Evolutionary conservation across 2,113 vertebrate genomes (phyloP).

Genomic region (Rhineura floridana): DNA sequence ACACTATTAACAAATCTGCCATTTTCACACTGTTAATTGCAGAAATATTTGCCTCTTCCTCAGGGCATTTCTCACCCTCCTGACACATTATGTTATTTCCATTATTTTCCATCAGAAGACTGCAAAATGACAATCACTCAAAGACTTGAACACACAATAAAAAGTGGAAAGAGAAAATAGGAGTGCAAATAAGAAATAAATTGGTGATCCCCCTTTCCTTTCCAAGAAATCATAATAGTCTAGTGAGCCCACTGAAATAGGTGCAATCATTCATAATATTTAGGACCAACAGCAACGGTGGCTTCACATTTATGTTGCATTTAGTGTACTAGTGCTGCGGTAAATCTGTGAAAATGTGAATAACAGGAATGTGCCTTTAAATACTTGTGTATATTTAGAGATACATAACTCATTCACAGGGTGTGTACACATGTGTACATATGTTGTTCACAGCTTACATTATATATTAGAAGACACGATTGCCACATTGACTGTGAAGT

Average conservation of each 20-base stretch:
- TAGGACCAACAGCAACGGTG: not conserved
- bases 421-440: not conserved
- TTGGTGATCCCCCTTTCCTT: not conserved
- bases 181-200: too few species aligned
- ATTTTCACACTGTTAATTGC: slow-evolving; percentile 64
- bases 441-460: not conserved
- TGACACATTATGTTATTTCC: slow-evolving; percentile 40
- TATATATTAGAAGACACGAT: not conserved
- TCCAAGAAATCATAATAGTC: not conserved
- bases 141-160: not conserved
- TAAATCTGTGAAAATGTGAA: not conserved
- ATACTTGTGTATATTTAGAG: too few species aligned
- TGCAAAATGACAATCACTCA: slow-evolving; percentile 18
- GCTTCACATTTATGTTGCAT: too few species aligned
- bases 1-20: slow-evolving; percentile 52
- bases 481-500: not conserved
- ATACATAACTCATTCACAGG: not conserved
- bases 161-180: too few species aligned
- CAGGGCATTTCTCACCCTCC: slow-evolving; percentile 52
- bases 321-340: not conserved
- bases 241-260: not conserved
- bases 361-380: not conserved
- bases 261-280: not conserved
- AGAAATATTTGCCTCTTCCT: slow-evolving; percentile 60
- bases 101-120: slow-evolving; percentile 8